Percentiles rank a stretch among this genome's conserved stretches.
These are phyloP conservation scores for Furnarius figulus DNA, from an alignment of 2,113 vertebrate species.

Conservation along the genomic window DNA sequence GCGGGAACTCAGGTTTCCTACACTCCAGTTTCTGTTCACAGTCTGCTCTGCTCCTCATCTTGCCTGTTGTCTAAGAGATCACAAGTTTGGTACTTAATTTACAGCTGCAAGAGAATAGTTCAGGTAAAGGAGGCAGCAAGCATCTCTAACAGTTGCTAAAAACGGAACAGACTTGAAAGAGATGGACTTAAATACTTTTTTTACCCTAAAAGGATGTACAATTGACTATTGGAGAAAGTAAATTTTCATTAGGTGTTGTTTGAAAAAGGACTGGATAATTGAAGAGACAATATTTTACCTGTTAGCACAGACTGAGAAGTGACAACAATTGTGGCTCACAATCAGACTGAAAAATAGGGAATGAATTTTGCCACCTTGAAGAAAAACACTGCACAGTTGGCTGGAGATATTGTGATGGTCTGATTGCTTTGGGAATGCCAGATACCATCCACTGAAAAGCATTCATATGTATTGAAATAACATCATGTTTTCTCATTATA, in stretches of 20 bases:
- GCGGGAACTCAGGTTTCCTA: neutral
- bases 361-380: neutral
- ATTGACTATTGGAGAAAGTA: neutral
- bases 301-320: neutral
- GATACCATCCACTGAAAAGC: neutral
- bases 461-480: neutral
- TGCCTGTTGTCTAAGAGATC: neutral
- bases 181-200: neutral
- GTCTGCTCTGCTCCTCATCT: neutral
- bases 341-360: neutral
- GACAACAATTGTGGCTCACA: neutral
- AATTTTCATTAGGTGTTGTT: neutral
- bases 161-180: neutral
- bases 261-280: neutral
- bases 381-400: neutral
- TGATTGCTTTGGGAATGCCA: neutral
- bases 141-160: neutral
- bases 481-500: neutral
- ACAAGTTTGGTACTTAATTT: neutral
- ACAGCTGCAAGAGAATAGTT: neutral
- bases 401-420: neutral
- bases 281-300: neutral
- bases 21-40: neutral
- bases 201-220: neutral
- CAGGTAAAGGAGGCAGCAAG: neutral